phyloP scores from a whole-genome alignment of 37 sponge, comb jelly and placozoan genomes.

The Ianthella basta region DNA sequence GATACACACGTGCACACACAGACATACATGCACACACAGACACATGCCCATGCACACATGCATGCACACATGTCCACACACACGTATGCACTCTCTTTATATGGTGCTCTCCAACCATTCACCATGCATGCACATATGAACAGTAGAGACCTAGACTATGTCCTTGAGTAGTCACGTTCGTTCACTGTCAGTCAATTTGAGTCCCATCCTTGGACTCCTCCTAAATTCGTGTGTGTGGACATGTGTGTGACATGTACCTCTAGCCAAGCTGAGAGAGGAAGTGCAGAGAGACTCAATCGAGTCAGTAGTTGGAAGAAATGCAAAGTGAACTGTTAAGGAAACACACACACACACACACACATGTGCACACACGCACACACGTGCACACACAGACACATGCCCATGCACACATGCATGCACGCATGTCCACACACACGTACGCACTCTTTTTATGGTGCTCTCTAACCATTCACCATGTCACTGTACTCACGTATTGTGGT shows the following conservation, averaged over 20 bases:
- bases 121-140: no score
- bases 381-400: background rate
- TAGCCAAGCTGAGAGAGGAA: no score
- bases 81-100: background rate
- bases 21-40: constrained; percentile 25
- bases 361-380: background rate
- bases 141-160: no score
- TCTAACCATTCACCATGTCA: no score
- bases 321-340: background rate
- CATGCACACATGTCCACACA: background rate
- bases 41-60: constrained; percentile 11
- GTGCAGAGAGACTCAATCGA: background rate
- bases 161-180: no score
- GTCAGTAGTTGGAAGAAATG: background rate
- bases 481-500: no score
- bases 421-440: constrained; percentile 28
- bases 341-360: constrained; percentile 1
- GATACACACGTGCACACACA: constrained; percentile 1
- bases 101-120: no score
- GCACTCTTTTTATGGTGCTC: no score
- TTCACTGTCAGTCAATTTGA: no score
- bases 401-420: constrained; percentile 8
- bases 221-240: no score
- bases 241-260: no score
- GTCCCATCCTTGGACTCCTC: no score